Percentiles rank a stretch among this genome's conserved stretches.
Evolutionary conservation across 1,140 invertebrate species (phyloP).

Genomic region (Papilio machaon): DNA sequence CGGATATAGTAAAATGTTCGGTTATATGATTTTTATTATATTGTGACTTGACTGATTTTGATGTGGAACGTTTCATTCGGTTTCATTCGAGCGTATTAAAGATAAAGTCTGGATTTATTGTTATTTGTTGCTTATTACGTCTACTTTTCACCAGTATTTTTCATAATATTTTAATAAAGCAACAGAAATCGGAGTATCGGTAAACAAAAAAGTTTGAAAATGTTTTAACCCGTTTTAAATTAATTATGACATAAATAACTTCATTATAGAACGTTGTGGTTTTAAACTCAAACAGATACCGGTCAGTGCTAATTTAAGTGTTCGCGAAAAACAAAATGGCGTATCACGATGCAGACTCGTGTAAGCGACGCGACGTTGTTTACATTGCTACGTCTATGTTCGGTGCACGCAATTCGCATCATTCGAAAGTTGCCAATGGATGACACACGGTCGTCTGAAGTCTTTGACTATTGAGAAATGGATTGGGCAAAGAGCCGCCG

Average conservation of each 20-base stretch:
- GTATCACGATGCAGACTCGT: constrained; percentile 21
- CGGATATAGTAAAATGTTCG: too few relatives aligned
- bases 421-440: constrained; percentile 38
- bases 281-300: background rate
- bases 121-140: too few relatives aligned
- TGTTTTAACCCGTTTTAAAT: background rate
- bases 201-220: background rate
- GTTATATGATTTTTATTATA: too few relatives aligned
- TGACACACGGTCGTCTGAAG: constrained; percentile 45
- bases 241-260: background rate
- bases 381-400: constrained; percentile 36
- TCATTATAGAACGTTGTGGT: background rate
- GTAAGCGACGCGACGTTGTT: constrained; percentile 25
- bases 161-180: background rate
- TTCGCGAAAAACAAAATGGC: constrained; percentile 19
- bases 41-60: too few relatives aligned
- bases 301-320: constrained; percentile 16
- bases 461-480: background rate
- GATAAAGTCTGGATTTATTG: too few relatives aligned
- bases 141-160: background rate
- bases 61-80: too few relatives aligned
- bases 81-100: too few relatives aligned
- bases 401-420: constrained; percentile 20
- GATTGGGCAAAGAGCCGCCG: background rate
- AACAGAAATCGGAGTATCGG: background rate